Conservation (phyloP, 2,113 vertebrate genomes). For the Sardina pilchardus region DNA sequence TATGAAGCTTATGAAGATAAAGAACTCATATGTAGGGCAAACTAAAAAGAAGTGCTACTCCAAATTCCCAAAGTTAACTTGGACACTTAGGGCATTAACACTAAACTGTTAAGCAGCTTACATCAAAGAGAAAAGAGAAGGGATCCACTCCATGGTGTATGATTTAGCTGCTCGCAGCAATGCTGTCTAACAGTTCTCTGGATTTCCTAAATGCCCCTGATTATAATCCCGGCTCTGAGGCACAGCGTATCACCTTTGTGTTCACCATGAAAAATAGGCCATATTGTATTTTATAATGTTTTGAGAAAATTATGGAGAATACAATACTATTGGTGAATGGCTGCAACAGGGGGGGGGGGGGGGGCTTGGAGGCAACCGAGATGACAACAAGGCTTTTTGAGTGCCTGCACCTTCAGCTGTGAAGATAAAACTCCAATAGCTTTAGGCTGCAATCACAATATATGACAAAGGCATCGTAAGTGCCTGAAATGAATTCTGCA, state of each 20-base stretch:
- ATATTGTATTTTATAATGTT: constrained; percentile 10
- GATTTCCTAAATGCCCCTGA: constrained; percentile 11
- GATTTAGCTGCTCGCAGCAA: constrained; percentile 13
- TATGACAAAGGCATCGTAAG: constrained; percentile 67
- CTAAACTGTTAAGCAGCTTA: constrained; percentile 17
- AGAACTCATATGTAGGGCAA: background rate
- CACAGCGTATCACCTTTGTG: constrained; percentile 1
- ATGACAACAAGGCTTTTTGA: constrained; percentile 6
- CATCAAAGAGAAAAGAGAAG: background rate
- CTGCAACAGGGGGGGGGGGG: background rate
- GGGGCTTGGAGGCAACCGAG: background rate
- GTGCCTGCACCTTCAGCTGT: constrained; percentile 52
- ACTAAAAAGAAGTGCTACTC: background rate
- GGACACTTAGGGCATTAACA: constrained; percentile 14
- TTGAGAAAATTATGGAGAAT: background rate
- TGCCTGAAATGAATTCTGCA: constrained; percentile 69
- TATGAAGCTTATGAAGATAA: background rate
- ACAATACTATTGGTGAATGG: background rate
- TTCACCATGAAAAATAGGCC: constrained; percentile 7
- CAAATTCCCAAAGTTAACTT: constrained; percentile 11
- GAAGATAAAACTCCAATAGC: constrained; percentile 63
- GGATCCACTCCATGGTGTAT: constrained; percentile 1
- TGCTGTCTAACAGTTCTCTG: constrained; percentile 4
- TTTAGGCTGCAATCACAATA: constrained; percentile 67
- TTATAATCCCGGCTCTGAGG: constrained; percentile 4